Evolutionary conservation across 2,113 vertebrate genomes (phyloP).

Genomic region (Micromys minutus): DNA sequence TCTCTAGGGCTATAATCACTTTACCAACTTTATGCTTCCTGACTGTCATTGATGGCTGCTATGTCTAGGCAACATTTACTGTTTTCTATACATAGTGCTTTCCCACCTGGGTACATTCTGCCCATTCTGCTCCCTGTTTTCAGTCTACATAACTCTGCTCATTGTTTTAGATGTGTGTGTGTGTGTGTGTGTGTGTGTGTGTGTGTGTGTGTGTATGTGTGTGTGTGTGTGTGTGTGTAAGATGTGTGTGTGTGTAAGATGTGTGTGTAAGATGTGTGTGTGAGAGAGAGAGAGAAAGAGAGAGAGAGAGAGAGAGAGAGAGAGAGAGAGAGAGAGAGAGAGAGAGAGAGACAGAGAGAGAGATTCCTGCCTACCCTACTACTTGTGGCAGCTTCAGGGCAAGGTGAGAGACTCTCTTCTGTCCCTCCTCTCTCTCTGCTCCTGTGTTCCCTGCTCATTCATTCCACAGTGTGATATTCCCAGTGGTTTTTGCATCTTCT

Average conservation of each 20-base stretch:
- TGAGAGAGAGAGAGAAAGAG: no score
- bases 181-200: no score
- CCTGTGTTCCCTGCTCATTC: background rate
- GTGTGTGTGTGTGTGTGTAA: no score
- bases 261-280: no score
- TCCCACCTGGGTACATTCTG: rapidly evolving
- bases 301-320: no score
- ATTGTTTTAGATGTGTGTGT: background rate
- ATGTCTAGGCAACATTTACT: background rate
- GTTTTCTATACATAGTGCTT: background rate
- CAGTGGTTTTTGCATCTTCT: background rate
- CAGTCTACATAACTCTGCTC: background rate
- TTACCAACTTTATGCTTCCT: background rate
- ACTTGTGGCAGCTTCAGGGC: background rate
- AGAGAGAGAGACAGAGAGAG: no score
- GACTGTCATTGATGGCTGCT: background rate
- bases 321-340: no score
- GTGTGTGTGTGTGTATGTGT: no score
- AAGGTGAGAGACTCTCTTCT: background rate
- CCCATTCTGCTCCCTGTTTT: background rate
- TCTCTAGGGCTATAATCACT: background rate
- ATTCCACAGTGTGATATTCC: background rate
- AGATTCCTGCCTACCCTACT: no score
- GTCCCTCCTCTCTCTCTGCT: background rate
- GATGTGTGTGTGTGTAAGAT: no score